These are phyloP conservation scores for Trichopoda pennipes DNA, from an alignment of 2,888 invertebrate genomes.

Conservation along the genomic window DNA sequence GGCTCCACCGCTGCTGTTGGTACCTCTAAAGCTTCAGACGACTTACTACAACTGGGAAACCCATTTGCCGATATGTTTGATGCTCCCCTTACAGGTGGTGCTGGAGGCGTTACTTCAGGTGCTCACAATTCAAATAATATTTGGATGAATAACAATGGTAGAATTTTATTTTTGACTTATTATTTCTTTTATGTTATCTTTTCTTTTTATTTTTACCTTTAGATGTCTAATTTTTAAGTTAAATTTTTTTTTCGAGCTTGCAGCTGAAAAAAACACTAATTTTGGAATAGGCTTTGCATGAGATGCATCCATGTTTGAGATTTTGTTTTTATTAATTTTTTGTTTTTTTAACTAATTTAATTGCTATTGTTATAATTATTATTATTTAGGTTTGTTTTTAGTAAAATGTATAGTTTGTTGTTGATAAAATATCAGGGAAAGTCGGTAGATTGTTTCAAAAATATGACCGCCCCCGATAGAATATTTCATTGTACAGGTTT, in stretches of 20 bases:
- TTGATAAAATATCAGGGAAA: too few relatives aligned
- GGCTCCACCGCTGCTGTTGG: slow-evolving; percentile 78
- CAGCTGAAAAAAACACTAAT: too few relatives aligned
- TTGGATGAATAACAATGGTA: slow-evolving; percentile 82
- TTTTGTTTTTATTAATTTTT: too few relatives aligned
- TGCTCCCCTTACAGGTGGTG: slow-evolving; percentile 84
- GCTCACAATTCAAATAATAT: slow-evolving; percentile 81
- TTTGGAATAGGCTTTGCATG: too few relatives aligned
- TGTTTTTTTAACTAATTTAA: too few relatives aligned
- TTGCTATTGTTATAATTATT: too few relatives aligned
- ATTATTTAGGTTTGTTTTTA: too few relatives aligned
- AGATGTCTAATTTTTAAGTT: background rate
- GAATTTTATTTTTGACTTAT: slow-evolving; percentile 76
- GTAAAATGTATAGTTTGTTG: too few relatives aligned
- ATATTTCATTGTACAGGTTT: too few relatives aligned
- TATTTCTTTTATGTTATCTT: slow-evolving; percentile 55
- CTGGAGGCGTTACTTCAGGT: slow-evolving; percentile 72
- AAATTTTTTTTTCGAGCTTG: background rate
- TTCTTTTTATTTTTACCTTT: slow-evolving; percentile 58
- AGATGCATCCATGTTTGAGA: too few relatives aligned
- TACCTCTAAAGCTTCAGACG: slow-evolving; percentile 90
- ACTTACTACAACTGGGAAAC: slow-evolving; percentile 93
- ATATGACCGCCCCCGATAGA: too few relatives aligned
- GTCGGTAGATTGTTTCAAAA: too few relatives aligned
- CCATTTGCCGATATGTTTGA: slow-evolving; percentile 95